Base-by-base conservation (phyloP, 2,113 vertebrate genomes). In the Epinephelus cyanopodus region DNA sequence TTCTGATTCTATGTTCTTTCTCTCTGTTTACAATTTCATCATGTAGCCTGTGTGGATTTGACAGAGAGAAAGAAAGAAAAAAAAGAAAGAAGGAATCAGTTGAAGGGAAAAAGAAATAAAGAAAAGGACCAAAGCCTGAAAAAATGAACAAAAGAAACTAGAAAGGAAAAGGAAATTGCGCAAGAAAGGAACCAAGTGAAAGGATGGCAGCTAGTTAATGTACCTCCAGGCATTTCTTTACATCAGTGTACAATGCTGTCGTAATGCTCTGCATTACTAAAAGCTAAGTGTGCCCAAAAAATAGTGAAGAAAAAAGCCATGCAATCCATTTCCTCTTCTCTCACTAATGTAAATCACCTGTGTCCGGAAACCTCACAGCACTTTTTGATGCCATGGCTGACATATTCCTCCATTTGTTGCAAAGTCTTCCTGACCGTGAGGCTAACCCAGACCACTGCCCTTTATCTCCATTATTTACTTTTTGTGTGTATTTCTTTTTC, bases 161-260 rank as follows among this genome's bases (percentile, higher is more conserved):
- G 25, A 1, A 37, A 23, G 19, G 27, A 48, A 54, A 62, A 47
- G 39, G 64, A 23, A n/a, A n/a, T n/a, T n/a, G n/a, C 39, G 5
- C 7, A 48, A 48, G 42, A 12, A 80, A 23, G 42, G 18, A 42
- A 60, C 29, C 3, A 27, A 66, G 58, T 65, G 3, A 58, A 76
- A 58, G 66, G 63, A 82, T 71, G 48, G 29, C 56, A 21, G 82
- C 72, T 37, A 9, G 63, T 70, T 80, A 80, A 81, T 87, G 68
- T 5, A 67, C 45, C 89, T 53, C 11, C 3, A 45, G 85, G 79
- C 64, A 4, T 81, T 75, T 78, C 48, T 79, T 75, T 75, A 89
- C 74, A 75, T 84, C 61, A 82, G 27, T 23, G 62, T 19, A 63
- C 3, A 1, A 67, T 66, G 54, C 33, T 18, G 54, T 13, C 37